Conservation (phyloP, 2,113 vertebrate species). For the Upupa epops region DNA sequence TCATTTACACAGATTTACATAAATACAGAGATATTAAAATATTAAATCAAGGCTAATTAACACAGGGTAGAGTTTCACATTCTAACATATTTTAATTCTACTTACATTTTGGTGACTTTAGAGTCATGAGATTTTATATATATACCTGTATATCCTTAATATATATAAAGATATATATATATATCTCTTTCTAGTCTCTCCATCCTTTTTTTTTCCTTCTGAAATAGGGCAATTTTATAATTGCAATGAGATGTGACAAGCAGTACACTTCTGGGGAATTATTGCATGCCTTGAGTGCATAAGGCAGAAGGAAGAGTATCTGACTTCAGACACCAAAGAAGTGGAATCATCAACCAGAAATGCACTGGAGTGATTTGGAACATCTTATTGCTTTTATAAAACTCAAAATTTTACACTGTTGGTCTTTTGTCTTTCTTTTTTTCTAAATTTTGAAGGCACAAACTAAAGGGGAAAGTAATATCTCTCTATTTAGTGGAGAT, state of each 20-base stretch:
- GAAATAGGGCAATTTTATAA: slow-evolving; percentile 71
- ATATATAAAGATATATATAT: slow-evolving; percentile 30
- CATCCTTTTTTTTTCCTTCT: slow-evolving; percentile 10
- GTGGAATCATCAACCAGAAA: slow-evolving; percentile 72
- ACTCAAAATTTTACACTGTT: slow-evolving; percentile 60
- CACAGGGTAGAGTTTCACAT: slow-evolving; percentile 54
- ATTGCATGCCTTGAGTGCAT: slow-evolving; percentile 76
- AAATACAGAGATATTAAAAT: slow-evolving; percentile 68
- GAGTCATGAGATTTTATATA: slow-evolving; percentile 42
- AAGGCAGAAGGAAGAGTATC: slow-evolving; percentile 73
- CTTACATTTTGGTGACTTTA: slow-evolving; percentile 50
- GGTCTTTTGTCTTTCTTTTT: too few species aligned
- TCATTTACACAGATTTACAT: slow-evolving; percentile 65
- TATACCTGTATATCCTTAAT: slow-evolving; percentile 40
- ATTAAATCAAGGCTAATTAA: slow-evolving; percentile 67
- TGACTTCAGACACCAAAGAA: slow-evolving; percentile 76
- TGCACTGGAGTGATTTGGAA: slow-evolving; percentile 69
- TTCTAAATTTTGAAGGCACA: slow-evolving; percentile 31
- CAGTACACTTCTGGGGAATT: slow-evolving; percentile 70
- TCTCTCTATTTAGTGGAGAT: slow-evolving; percentile 53
- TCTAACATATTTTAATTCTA: slow-evolving; percentile 26
- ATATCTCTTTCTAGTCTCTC: not conserved
- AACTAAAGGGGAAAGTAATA: slow-evolving; percentile 69
- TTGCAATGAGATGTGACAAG: slow-evolving; percentile 65
- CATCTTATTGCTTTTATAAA: slow-evolving; percentile 79